Conservation (phyloP, 2,113 vertebrate genomes). For the Riparia riparia region DNA sequence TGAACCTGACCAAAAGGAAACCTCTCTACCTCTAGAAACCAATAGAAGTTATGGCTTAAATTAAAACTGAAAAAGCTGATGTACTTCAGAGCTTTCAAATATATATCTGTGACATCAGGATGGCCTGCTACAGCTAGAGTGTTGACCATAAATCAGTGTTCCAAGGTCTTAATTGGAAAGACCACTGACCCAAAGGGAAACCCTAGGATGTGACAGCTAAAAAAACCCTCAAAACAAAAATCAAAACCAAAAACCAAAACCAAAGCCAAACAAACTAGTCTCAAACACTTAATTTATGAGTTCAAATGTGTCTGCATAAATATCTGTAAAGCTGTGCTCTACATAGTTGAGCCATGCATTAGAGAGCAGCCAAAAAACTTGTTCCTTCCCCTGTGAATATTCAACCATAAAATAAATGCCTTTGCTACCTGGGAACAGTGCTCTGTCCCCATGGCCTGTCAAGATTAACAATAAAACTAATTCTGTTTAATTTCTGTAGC, state of each 20-base stretch:
- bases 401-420: background rate
- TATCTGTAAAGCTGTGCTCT: background rate
- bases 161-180: background rate
- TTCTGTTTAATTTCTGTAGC: background rate
- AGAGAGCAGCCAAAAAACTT: background rate
- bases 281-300: background rate
- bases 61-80: background rate
- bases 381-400: background rate
- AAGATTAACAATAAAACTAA: background rate
- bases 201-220: rapidly evolving
- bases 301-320: background rate
- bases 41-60: background rate
- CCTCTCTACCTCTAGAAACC: background rate
- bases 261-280: background rate
- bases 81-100: background rate
- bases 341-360: background rate
- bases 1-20: background rate
- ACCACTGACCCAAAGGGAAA: background rate
- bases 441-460: background rate
- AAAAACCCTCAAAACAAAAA: background rate
- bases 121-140: background rate
- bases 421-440: background rate
- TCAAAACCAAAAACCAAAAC: background rate
- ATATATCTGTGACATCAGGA: background rate
- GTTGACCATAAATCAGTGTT: background rate